Base-by-base conservation (phyloP, 2,888 invertebrate genomes). In the Sminthurinus aureus region DNA sequence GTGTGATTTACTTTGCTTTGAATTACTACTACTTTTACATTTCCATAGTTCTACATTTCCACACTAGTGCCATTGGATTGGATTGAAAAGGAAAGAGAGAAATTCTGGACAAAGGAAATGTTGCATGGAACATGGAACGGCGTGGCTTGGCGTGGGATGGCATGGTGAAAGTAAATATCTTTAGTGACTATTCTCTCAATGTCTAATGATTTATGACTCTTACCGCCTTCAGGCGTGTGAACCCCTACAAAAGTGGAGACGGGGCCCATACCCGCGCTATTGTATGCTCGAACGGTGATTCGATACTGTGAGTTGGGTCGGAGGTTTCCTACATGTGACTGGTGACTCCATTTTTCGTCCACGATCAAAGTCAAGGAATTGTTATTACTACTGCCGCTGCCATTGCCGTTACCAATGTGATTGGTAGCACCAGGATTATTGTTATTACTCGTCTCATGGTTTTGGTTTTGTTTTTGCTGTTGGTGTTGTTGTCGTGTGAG, bases 211-310 rank as follows among this genome's bases (percentile, higher is more conserved):
- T 22, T 51, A 77, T 64, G 64, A 18, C 15, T 20, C 92, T 89
- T 89, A 94, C 94, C 94, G 90, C 96, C 96, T 91, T 97, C 96
- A 74, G 96, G 92, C 0, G 96, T 96, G 22, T 94, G 94, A 0
- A 95, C 95, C 81, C 94, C 92, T 22, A 94, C 92, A 0, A 94
- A 93, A 9, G 93, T 92, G 4, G 95, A 94, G 0, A 93, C 92
- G 0, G 96, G 95, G 0, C 96, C 95, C 74, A 94, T 93, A 0
- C 96, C 96, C 64, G 95, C 94, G 0, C 93, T 93, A 90, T 96
- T 96, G 90, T 95, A 96, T 0, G 96, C 95, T 85, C 94, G 92
- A 26, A 96, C 94, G 0, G 94, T 93, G 12, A 96, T 93, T 82
- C 94, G 93, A 90, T 96, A 96, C 79, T 94, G 93, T 0, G 96